Evolutionary conservation across 2,113 vertebrate species (phyloP), one percentile per base, ranked within the genome.

Genomic region (Centropristis striata): DNA sequence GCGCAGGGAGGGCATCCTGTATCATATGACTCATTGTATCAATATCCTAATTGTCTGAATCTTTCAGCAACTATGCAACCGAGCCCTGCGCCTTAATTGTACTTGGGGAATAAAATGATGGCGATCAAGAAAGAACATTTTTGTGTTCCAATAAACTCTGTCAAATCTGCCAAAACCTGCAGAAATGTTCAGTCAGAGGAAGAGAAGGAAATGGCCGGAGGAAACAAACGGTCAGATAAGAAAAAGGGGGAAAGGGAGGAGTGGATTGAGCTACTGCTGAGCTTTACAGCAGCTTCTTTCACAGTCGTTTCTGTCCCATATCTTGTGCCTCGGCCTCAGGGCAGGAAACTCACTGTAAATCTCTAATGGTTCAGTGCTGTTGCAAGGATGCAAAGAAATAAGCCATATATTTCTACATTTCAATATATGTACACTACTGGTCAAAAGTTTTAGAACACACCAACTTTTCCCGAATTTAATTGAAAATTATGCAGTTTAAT

Each of bases 171-270:
- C 68, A 81, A 78, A 75, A 72, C 49, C 41, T 47, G 73, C 74
- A 85, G 41, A 63, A 75, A 27, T 65, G 27, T 78, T 69, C 42
- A 61, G 57, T 60, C 14, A 3, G 39, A 73, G 67, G 71, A 89
- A 85, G 53, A 63, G 41, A 51, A 55, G 77, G 82, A 86, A 79
- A 75, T 49, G 11, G 72, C 61, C 49, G 61, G 46, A 75, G 86
- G 89, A 88, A 90, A 71, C 49, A 51, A 49, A 61, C 25, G 42
- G 28, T 21, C 47, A 78, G 86, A 86, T 88, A 88, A 88, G 78
- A n/a, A 28, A 28, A 59, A 76, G 32, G 47, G 67, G 65, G 63
- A 51, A 74, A 53, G 42, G 71, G 74, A 67, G 61, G 75, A 68
- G 36, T 60, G 74, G 44, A 68, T 1, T 53, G 12, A 71, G 39